These are phyloP conservation scores for Callaeas wilsoni DNA, from an alignment of 2,113 vertebrate species.

Conservation along the genomic window DNA sequence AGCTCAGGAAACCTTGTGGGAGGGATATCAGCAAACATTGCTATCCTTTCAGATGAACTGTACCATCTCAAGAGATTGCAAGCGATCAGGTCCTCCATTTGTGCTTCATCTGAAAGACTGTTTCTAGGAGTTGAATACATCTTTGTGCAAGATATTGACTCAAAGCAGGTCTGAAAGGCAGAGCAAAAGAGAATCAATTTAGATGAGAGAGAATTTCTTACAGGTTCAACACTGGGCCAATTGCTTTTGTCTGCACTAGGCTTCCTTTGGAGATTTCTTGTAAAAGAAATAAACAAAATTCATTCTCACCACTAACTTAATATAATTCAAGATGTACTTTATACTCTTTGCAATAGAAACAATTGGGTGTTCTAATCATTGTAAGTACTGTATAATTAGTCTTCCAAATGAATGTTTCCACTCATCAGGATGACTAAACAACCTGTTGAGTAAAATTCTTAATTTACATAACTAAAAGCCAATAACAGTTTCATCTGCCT, in stretches of 20 bases:
- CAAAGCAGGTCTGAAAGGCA: background rate
- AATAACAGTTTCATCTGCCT: conserved; percentile 62
- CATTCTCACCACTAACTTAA: background rate
- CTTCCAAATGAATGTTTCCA: conserved; percentile 70
- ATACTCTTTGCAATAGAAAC: background rate
- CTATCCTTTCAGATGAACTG: background rate
- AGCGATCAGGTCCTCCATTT: background rate
- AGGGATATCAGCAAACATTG: background rate
- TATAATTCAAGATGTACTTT: background rate
- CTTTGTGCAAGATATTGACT: background rate
- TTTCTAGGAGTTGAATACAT: background rate
- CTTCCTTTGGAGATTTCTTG: background rate
- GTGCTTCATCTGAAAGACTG: background rate
- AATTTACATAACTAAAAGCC: conserved; percentile 72
- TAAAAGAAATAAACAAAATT: conserved; percentile 10
- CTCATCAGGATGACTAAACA: conserved; percentile 69
- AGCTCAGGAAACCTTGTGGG: background rate
- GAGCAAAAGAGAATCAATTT: background rate
- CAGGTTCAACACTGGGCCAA: background rate
- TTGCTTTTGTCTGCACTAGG: background rate
- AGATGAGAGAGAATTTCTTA: background rate
- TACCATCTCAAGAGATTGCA: background rate
- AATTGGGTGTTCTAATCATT: conserved; percentile 57
- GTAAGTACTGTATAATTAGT: conserved; percentile 64
- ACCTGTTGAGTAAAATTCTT: conserved; percentile 67